These are phyloP conservation scores for Hiodon alosoides DNA, from an alignment of 2,113 vertebrate genomes.

Conservation along the genomic window DNA sequence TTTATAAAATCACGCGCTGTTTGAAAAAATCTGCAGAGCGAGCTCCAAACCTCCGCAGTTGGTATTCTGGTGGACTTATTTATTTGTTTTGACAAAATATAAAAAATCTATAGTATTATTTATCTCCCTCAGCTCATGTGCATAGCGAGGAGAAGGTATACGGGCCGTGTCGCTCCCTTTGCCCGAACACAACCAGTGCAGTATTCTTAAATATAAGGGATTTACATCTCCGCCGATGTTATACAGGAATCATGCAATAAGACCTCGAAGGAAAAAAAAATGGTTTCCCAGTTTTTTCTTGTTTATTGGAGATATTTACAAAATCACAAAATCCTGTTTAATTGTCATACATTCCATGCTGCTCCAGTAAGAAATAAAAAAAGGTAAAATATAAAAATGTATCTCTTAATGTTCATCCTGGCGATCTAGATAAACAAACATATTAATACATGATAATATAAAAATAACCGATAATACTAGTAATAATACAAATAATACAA, in stretches of 20 bases:
- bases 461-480: neutral
- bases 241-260: slow-evolving; percentile 80
- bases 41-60: slow-evolving; percentile 72
- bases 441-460: neutral
- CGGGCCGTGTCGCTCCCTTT: neutral
- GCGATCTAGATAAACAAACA: neutral
- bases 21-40: slow-evolving; percentile 69
- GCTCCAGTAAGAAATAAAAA: slow-evolving; percentile 76
- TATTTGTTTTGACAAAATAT: slow-evolving; percentile 77
- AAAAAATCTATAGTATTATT: slow-evolving; percentile 88
- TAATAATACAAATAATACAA: slow-evolving; percentile 4
- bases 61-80: slow-evolving; percentile 91
- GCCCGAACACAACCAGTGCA: neutral
- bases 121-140: slow-evolving; percentile 80
- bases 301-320: slow-evolving; percentile 65
- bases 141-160: slow-evolving; percentile 57
- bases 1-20: slow-evolving; percentile 72
- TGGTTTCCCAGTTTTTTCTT: slow-evolving; percentile 53
- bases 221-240: slow-evolving; percentile 55
- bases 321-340: slow-evolving; percentile 66
- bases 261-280: slow-evolving; percentile 67
- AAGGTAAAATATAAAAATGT: slow-evolving; percentile 61
- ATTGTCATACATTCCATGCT: slow-evolving; percentile 92
- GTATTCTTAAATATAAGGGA: slow-evolving; percentile 42
- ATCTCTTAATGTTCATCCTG: slow-evolving; percentile 5